Evolutionary conservation across 2,888 invertebrate genomes (phyloP).

Genomic region (Nomada ruficornis): DNA sequence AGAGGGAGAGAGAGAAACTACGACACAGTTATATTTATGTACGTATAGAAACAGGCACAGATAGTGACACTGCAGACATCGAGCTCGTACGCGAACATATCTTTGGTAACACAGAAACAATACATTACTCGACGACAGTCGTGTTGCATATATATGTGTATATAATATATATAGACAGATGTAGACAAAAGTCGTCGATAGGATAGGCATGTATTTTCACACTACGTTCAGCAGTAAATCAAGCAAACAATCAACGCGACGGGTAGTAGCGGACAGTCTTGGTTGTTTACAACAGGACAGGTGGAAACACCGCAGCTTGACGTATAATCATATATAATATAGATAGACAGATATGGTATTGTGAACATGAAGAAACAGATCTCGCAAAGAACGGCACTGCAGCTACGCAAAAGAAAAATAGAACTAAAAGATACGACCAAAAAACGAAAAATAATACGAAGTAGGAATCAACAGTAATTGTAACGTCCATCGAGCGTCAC

Average conservation of each 20-base stretch:
- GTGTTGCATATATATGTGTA: constrained; percentile 44
- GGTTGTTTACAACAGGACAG: constrained; percentile 47
- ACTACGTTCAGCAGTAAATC: constrained; percentile 69
- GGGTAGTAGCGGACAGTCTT: constrained; percentile 56
- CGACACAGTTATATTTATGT: constrained; percentile 58
- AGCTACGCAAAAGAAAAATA: constrained; percentile 61
- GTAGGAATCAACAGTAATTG: constrained; percentile 16
- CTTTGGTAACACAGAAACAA: constrained; percentile 74
- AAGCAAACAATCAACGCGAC: constrained; percentile 70
- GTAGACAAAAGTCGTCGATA: constrained; percentile 58
- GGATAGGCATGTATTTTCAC: constrained; percentile 59
- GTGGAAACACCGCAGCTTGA: constrained; percentile 58
- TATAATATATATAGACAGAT: constrained; percentile 23
- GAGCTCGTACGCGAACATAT: constrained; percentile 75
- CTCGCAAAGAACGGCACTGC: constrained; percentile 65
- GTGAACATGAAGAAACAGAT: constrained; percentile 60
- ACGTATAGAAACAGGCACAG: constrained; percentile 72
- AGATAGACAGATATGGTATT: constrained; percentile 21
- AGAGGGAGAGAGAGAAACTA: constrained; percentile 36
- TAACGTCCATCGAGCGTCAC: constrained; percentile 58
- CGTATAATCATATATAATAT: constrained; percentile 29
- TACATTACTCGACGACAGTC: constrained; percentile 67
- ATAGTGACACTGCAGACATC: constrained; percentile 77
- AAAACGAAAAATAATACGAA: constrained; percentile 11
- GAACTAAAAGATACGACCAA: constrained; percentile 10